Evolutionary conservation across 1,140 invertebrate genomes (phyloP).

Genomic region (Drosophila teissieri): DNA sequence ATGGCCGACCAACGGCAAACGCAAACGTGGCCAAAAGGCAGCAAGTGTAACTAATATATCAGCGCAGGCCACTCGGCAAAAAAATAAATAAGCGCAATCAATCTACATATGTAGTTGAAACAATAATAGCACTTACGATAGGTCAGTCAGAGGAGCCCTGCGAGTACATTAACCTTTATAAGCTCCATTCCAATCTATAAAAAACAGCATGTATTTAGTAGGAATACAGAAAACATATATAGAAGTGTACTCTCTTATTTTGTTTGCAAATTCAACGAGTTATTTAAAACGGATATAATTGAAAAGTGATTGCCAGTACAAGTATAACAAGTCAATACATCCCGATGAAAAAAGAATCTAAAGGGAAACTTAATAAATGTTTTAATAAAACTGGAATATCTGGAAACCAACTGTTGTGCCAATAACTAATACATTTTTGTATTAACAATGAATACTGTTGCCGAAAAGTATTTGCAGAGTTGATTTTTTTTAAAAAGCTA

Average conservation of each 20-base stretch:
- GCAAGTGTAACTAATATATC: constrained; percentile 76
- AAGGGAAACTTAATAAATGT: no score
- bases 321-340: no score
- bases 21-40: constrained; percentile 29
- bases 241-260: not conserved
- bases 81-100: constrained; percentile 13
- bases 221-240: not conserved
- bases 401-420: no score
- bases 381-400: no score
- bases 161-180: constrained; percentile 30
- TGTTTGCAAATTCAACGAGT: no score
- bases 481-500: no score
- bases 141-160: not conserved
- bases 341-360: no score
- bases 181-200: not conserved
- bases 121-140: constrained; percentile 34
- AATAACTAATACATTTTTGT: no score
- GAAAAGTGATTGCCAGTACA: not conserved
- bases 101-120: constrained; percentile 45
- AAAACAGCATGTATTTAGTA: no score
- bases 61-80: constrained; percentile 22
- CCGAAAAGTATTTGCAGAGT: no score
- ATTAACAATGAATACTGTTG: no score
- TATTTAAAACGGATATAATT: not conserved
- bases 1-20: constrained; percentile 12